These are phyloP conservation scores for Hemibagrus guttatus DNA, from an alignment of 2,797 vertebrate species.

Conservation along the genomic window DNA sequence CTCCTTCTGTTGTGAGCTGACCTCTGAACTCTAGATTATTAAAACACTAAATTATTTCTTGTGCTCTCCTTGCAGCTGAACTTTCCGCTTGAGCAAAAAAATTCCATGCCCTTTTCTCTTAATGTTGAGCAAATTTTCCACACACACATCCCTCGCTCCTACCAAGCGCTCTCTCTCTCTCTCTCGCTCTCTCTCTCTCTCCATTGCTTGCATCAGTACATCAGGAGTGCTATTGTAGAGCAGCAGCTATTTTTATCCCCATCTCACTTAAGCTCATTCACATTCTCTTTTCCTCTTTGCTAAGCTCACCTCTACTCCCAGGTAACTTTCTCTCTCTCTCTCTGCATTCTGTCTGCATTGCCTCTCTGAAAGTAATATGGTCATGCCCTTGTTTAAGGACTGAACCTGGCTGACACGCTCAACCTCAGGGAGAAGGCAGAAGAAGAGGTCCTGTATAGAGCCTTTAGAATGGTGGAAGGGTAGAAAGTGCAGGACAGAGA, in stretches of 20 bases:
- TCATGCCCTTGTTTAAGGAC: neutral
- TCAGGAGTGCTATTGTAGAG: slow-evolving; percentile 26
- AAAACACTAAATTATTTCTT: too few species aligned
- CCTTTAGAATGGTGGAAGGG: neutral
- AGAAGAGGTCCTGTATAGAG: neutral
- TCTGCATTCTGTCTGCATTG: neutral
- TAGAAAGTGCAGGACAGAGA: neutral
- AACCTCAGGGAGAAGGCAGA: neutral
- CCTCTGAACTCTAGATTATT: neutral
- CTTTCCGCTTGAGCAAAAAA: neutral
- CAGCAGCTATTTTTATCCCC: slow-evolving; percentile 62
- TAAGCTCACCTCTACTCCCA: neutral
- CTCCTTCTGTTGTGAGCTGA: neutral
- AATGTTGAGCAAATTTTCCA: slow-evolving; percentile 18
- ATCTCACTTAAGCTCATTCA: slow-evolving; percentile 52
- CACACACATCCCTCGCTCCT: slow-evolving; percentile 36
- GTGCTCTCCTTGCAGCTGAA: neutral
- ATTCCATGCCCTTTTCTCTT: neutral
- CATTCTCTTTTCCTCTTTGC: slow-evolving; percentile 38
- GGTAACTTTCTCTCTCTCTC: neutral
- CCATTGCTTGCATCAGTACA: slow-evolving; percentile 17
- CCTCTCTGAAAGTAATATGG: slow-evolving; percentile 7
- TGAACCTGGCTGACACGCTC: neutral
- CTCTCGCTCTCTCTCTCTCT: neutral
- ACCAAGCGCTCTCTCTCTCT: neutral